Conservation (phyloP, 2,888 invertebrate genomes). For the Matsumyia berberina region DNA sequence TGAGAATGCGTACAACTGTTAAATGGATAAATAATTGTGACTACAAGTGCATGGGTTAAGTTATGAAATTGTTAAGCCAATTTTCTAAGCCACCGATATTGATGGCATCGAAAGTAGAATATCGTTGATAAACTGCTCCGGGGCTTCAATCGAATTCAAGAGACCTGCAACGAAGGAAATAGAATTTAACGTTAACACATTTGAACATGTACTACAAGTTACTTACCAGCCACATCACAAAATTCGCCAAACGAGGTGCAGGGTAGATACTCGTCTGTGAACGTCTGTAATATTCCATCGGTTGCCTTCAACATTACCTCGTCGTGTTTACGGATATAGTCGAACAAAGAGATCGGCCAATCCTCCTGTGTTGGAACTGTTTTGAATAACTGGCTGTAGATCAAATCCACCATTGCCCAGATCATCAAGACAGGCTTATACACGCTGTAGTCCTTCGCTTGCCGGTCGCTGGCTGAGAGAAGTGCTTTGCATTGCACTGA, state of each 20-base stretch:
- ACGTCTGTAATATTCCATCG: conserved; percentile 91
- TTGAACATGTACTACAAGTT: neutral
- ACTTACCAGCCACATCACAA: conserved; percentile 93
- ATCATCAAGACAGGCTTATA: conserved; percentile 95
- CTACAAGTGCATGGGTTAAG: conserved; percentile 25
- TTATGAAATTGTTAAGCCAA: conserved; percentile 33
- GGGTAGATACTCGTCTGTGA: conserved; percentile 95
- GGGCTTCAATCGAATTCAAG: conserved; percentile 82
- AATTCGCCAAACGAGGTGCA: conserved; percentile 96
- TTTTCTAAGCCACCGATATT: conserved; percentile 79
- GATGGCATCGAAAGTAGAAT: conserved; percentile 81
- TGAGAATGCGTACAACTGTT: conserved; percentile 19
- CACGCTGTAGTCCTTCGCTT: conserved; percentile 89
- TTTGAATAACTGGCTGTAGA: conserved; percentile 94
- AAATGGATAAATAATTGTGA: conserved; percentile 52
- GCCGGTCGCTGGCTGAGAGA: conserved; percentile 85
- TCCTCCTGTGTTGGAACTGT: conserved; percentile 91
- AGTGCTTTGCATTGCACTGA: conserved; percentile 83
- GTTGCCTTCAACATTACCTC: conserved; percentile 94
- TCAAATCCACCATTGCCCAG: conserved; percentile 92
- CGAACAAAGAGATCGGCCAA: conserved; percentile 95
- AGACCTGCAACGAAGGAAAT: conserved; percentile 79
- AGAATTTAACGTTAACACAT: neutral
- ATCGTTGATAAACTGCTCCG: conserved; percentile 82
- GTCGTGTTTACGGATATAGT: conserved; percentile 97